A percentile compares a stretch with the other conserved stretches of the same genome.
These are phyloP conservation scores for Erinaceus europaeus DNA, from an alignment of 2,113 vertebrate genomes.

Conservation along the genomic window DNA sequence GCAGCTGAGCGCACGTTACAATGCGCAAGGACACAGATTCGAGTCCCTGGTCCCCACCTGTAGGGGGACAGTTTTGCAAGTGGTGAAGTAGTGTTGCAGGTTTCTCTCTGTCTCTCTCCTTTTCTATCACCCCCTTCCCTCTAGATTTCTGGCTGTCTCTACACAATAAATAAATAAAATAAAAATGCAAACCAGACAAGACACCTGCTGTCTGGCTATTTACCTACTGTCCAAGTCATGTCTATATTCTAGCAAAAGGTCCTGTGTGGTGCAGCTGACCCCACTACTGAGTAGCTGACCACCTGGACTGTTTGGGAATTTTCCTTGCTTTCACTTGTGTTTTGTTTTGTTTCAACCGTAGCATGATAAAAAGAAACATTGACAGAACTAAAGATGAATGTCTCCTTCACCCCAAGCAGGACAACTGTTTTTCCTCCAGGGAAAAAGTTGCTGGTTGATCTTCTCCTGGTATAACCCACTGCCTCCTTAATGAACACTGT, in stretches of 20 bases:
- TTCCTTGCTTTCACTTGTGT: not conserved
- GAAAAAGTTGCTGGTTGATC: slow-evolving; percentile 24
- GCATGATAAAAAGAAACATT: not conserved
- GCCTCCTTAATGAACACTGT: not conserved
- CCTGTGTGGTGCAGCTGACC: not conserved
- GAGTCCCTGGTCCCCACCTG: no score
- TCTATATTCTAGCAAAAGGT: not conserved
- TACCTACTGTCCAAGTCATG: not conserved
- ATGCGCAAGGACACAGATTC: no score
- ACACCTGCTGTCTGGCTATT: not conserved
- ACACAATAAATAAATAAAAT: no score
- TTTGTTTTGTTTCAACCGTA: not conserved
- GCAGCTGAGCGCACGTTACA: no score
- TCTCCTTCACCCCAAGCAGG: not conserved
- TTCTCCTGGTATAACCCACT: not conserved
- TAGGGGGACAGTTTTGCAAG: no score
- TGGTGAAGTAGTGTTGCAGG: no score
- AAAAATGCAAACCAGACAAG: not conserved
- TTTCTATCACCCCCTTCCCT: no score
- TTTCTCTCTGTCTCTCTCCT: no score
- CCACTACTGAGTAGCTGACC: not conserved
- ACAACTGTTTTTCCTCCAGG: not conserved
- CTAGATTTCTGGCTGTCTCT: no score
- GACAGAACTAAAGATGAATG: not conserved
- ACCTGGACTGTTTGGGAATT: not conserved